Evolutionary conservation across 2,113 vertebrate genomes (phyloP).

Genomic region (Fregetta grallaria): DNA sequence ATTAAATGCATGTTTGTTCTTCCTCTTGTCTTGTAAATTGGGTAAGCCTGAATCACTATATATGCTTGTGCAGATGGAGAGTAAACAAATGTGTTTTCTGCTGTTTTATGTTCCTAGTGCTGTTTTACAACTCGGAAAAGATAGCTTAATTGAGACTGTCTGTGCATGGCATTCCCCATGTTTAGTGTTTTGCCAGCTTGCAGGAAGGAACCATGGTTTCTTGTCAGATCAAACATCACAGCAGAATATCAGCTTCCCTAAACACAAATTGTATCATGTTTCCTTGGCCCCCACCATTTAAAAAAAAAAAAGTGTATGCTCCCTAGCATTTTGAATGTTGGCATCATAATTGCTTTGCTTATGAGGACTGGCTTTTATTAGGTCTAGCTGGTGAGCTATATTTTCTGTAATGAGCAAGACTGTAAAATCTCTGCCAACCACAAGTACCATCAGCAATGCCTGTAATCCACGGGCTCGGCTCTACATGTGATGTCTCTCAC

Average conservation of each 20-base stretch:
- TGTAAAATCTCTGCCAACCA: neutral
- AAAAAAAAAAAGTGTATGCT: neutral
- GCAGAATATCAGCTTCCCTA: neutral
- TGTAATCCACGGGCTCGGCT: neutral
- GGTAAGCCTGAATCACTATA: neutral
- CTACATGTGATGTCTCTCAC: neutral
- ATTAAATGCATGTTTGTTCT: neutral
- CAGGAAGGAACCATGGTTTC: neutral
- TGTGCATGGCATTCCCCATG: neutral
- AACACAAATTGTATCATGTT: neutral
- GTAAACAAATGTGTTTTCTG: slow-evolving; percentile 17
- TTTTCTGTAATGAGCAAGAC: neutral
- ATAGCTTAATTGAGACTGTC: slow-evolving; percentile 43
- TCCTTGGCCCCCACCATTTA: neutral
- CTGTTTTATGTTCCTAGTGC: slow-evolving; percentile 3
- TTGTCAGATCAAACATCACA: slow-evolving; percentile 18
- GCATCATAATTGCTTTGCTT: neutral
- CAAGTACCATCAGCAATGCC: neutral
- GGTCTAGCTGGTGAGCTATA: neutral
- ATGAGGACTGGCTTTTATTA: neutral
- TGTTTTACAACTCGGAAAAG: slow-evolving; percentile 35
- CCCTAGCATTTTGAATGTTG: neutral
- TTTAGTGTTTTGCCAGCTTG: slow-evolving; percentile 35
- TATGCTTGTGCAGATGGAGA: neutral
- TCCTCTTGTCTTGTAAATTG: neutral